Evolutionary conservation across 2,888 invertebrate species (phyloP), one percentile per base, ranked within the genome.

Genomic region (Dysmachus trigonus): DNA sequence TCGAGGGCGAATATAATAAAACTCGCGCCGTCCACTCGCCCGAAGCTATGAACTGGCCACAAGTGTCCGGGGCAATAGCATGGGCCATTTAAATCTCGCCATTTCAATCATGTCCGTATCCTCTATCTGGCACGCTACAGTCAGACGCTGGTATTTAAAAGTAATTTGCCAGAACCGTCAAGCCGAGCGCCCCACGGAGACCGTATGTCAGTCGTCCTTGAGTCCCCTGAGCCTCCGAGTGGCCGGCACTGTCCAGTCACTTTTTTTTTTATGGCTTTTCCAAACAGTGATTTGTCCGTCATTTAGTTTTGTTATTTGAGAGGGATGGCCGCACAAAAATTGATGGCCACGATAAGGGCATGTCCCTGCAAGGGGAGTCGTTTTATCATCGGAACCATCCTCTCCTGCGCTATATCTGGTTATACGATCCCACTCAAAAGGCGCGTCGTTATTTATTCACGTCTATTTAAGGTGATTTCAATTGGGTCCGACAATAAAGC

Each of bases 221-320:
- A 51, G 22, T 22, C 62, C 62, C 62, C 10, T 22, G 10, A 27
- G 10, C 27, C 62, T 22, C 22, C 62, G 62, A 10, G 27, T 27
- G 0, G 10, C 8, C 27, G 13, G 6, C 62, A n/a, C n/a, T n/a
- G 62, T 8, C 62, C 62, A 27, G 62, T 62, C 27, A 62, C 62
- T 15, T 47, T 47, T 62, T 47, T 53, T 62, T 62, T 62, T 62
- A 62, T 62, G 62, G 62, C 73, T 31, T 73, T 33, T 13, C 35
- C 33, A 73, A 73, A 73, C 73, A 62, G 62, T 62, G 73, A 15
- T 73, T 73, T 73, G 31, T 35, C 73, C 73, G 73, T 73, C 73
- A 73, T 73, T 73, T 73, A 73, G 33, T 73, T 73, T 73, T 31
- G 73, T 33, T 35, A 35, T 73, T 73, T 73, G 73, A 73, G 35